Base-by-base conservation (phyloP, 2,888 invertebrate species). In the Parnassius apollo region DNA sequence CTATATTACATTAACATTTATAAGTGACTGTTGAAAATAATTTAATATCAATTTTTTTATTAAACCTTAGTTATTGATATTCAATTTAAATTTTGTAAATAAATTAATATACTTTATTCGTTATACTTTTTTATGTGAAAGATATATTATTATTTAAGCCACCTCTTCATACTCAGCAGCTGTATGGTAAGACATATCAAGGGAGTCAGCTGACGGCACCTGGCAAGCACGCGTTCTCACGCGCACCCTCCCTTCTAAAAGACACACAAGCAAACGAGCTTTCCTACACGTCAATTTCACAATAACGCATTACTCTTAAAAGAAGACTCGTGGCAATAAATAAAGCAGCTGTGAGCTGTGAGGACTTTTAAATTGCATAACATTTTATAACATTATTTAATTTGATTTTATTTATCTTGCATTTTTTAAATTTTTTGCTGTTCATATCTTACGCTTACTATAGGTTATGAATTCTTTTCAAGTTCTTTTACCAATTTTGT, bases 141-240 rank as follows among this genome's bases (percentile, higher is more conserved):
- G 7, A 35, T 35, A 51, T 61, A 55, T 63, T 57, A 62, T 62
- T 49, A 51, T 45, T 55, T 49, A 46, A 59, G 50, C 44, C 25
- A 1, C 52, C 52, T 56, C 42, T 48, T 25, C 22, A 55, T 50
- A 35, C 13, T 55, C 66, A 73, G 77, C 89, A 88, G 88, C 87
- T 88, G 88, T 62, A 61, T 12, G 9, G 49, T 45, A 55, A 65
- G 60, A 68, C 65, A 60, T 68, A 60, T 68, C 65, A 72, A 73
- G 73, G 78, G 79, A 73, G 73, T 76, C 75, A 81, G 80, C 78
- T 81, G 82, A 82, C 73, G 75, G 72, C 88, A 90, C 85, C 89
- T 87, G 89, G 88, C 77, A 72, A 80, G 79, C 83, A 82, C 82
- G 81, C 82, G 82, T 91, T 90, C 90, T 85, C 91, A 90, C 90